Evolutionary conservation across 1,140 invertebrate genomes (phyloP), one percentile per base, ranked within the genome.

Genomic region (Steinernema khuongi): DNA sequence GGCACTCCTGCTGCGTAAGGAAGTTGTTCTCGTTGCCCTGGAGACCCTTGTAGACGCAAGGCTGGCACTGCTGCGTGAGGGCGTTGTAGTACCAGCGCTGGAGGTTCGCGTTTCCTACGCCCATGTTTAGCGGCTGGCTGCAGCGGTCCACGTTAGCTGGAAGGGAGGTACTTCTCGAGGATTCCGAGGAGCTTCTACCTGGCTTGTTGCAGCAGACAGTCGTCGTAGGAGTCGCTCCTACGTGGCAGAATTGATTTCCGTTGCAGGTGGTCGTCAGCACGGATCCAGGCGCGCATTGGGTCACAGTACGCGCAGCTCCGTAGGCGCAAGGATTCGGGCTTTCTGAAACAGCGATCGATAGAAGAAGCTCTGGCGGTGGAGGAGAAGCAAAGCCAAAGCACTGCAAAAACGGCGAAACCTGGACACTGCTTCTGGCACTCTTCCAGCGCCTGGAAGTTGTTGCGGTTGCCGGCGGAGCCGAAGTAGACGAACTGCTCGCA

Each of bases 21-120:
- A 85, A 85, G 73, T 85, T 85, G 75, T 85, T 85, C 44, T 85
- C 79, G 66, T 85, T 85, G 31, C 83, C 83, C 31, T 82, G 79
- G 60, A 84, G 79, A 4, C 83, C 83, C 22, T 75, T 73, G 31
- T 85, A 85, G 30, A 74, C 70, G 50, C 79, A 83, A 4, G 74
- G 68, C 68, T 81, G 75, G 68, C 83, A 85, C 31, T 78, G 73
- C 60, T 82, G 77, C 17, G 83, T 77, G 1, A 79, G 43, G 1
- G 82, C 70, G 75, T 85, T 81, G 75, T 80, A 85, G 43, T 79
- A 85, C 83, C 83, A 85, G 67, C 80, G 74, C 28, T 80, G 80
- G 14, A 85, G 60, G 73, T 84, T 85, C 1, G 79, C 74, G 68
- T 77, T 83, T 31, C 83, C 83, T 33, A 85, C 72, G 26, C 83